Percentiles rank a stretch among this genome's conserved stretches.
Conservation (phyloP, 2,113 vertebrate genomes). For the Numida meleagris region DNA sequence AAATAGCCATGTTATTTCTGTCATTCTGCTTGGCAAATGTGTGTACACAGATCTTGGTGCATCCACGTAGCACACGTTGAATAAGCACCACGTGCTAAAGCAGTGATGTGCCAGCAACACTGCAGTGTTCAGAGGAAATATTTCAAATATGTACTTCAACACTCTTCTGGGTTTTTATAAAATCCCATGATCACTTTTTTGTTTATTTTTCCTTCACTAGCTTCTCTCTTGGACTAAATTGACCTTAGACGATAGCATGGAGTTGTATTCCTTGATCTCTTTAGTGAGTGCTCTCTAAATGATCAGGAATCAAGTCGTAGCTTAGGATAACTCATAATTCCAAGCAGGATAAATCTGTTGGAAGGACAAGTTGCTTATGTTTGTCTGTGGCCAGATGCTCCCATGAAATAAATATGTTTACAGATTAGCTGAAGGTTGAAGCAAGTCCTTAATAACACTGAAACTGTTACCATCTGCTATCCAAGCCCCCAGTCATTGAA, state of each 20-base stretch:
- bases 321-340: neutral
- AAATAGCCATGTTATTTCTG: neutral
- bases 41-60: neutral
- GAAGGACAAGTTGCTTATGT: neutral
- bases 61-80: conserved; percentile 35
- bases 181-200: neutral
- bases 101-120: neutral
- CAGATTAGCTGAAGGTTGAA: neutral
- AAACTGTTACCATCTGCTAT: neutral
- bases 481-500: neutral
- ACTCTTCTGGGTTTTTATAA: neutral
- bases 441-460: neutral
- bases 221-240: conserved; percentile 41
- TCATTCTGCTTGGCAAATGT: neutral
- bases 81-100: conserved; percentile 8
- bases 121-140: conserved; percentile 1
- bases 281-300: neutral
- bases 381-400: neutral
- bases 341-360: neutral
- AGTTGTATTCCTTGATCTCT: neutral
- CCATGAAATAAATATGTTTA: neutral
- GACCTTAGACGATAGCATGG: neutral
- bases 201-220: conserved; percentile 1
- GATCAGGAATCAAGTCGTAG: neutral
- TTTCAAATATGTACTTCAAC: conserved; percentile 25